Conservation (phyloP, 2,888 invertebrate species). For the Archips crataeganus region DNA sequence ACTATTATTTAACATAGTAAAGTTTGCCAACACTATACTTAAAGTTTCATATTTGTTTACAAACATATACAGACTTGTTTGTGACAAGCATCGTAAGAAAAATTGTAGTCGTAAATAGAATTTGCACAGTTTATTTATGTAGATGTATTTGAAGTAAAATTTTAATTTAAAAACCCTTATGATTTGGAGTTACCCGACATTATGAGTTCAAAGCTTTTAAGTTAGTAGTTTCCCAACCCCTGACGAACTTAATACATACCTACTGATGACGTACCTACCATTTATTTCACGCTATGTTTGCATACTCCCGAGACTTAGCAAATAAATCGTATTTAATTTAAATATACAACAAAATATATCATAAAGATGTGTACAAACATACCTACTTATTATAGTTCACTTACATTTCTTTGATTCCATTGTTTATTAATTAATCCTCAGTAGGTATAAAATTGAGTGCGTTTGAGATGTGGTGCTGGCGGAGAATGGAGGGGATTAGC, state of each 20-base stretch:
- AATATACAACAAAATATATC: background rate
- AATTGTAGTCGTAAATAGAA: no score
- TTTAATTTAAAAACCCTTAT: background rate
- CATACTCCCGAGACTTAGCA: background rate
- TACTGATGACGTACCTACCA: background rate
- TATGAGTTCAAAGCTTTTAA: background rate
- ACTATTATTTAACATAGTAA: background rate
- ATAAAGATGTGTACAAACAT: background rate
- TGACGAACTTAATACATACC: background rate
- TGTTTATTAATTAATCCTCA: background rate
- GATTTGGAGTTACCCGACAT: background rate
- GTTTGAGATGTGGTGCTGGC: no score
- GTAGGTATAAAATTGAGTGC: no score
- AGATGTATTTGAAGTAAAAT: no score
- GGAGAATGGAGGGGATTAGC: no score
- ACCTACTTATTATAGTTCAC: background rate
- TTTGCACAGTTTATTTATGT: no score
- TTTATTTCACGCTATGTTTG: background rate
- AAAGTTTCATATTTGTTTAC: constrained; percentile 2
- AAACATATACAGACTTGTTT: no score
- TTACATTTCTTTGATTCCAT: background rate
- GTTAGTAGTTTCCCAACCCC: background rate
- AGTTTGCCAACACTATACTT: background rate
- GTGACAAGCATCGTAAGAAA: no score
- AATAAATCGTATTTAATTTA: background rate